Evolutionary conservation across 2,888 invertebrate species (phyloP).

Genomic region (Portevinia maculata): DNA sequence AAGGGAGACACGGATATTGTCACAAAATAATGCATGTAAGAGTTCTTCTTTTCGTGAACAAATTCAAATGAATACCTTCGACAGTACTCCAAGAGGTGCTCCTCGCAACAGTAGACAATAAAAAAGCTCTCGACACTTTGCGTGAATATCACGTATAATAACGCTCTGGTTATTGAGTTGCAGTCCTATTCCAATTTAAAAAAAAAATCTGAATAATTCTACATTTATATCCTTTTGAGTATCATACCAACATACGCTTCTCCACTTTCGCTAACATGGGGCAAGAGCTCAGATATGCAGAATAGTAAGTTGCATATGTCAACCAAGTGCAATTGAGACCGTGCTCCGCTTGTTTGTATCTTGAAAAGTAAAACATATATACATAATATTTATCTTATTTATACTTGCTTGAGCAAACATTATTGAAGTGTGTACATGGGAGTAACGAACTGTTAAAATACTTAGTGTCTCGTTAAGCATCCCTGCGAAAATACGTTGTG

Average conservation of each 20-base stretch:
- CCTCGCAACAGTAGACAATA: constrained; percentile 89
- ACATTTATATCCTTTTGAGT: neutral
- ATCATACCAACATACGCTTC: constrained; percentile 83
- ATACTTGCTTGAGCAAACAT: constrained; percentile 8
- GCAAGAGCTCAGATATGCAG: constrained; percentile 89
- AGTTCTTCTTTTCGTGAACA: constrained; percentile 36
- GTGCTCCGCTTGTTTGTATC: constrained; percentile 86
- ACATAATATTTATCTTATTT: neutral
- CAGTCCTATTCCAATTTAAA: constrained; percentile 82
- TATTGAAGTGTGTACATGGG: constrained; percentile 85
- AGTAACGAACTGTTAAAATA: constrained; percentile 91
- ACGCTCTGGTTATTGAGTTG: constrained; percentile 85
- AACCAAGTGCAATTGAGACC: constrained; percentile 86
- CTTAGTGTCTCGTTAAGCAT: constrained; percentile 93
- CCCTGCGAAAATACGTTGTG: constrained; percentile 92
- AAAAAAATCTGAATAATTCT: constrained; percentile 8
- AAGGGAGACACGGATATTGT: constrained; percentile 14
- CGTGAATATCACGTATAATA: constrained; percentile 91
- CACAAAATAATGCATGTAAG: neutral
- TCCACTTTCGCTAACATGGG: constrained; percentile 87
- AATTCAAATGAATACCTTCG: constrained; percentile 86
- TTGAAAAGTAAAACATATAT: constrained; percentile 77
- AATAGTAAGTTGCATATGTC: constrained; percentile 90
- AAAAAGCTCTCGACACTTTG: constrained; percentile 91
- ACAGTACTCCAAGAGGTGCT: constrained; percentile 88